Evolutionary conservation across 2,797 vertebrate species (phyloP), one percentile per base, ranked within the genome.

Genomic region (Pelobates cultripes): DNA sequence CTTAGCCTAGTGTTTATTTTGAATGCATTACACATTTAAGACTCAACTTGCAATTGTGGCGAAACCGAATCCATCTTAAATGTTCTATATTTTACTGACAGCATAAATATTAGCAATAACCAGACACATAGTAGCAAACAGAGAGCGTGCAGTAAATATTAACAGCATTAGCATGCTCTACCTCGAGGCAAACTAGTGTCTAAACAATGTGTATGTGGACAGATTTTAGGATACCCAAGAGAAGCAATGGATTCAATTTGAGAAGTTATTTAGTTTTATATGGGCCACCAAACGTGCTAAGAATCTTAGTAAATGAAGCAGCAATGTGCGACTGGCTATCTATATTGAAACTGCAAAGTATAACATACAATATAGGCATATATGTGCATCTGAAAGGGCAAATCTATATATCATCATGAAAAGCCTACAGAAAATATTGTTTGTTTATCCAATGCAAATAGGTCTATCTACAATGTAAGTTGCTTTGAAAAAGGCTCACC

Each of bases 161-260:
- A 71, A 51, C 55, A 53, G 40, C 67, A 69, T 75, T 75, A 51
- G 2, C 41, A 7, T 55, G 75, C 43, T 78, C 5, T 73, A 70
- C 63, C 51, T 57, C 51, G 64, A 43, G 71, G 44, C 55, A 51
- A 2, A 44, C n/a, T 28, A 6, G 67, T 70, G 68, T 17, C 77
- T 64, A 41, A 64, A 7, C 40, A 44, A 15, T 61, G 15, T 0
- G 14, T 17, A 60, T 63, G 70, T 47, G 44, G n/a, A 14, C 61
- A 76, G 60, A 42, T 45, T 61, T 74, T 70, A 51, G 51, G 77
- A 78, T 45, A 55, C 67, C 76, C 51, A 43, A 55, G 44, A 57
- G 63, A 73, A 7, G 13, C 9, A 74, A 60, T 61, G 43, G 4
- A 78, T 70, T 68, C 17, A 64, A 51, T 10, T 5, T 51, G 47